Evolutionary conservation across 2,113 vertebrate genomes (phyloP).

Genomic region (Chiloscyllium plagiosum): DNA sequence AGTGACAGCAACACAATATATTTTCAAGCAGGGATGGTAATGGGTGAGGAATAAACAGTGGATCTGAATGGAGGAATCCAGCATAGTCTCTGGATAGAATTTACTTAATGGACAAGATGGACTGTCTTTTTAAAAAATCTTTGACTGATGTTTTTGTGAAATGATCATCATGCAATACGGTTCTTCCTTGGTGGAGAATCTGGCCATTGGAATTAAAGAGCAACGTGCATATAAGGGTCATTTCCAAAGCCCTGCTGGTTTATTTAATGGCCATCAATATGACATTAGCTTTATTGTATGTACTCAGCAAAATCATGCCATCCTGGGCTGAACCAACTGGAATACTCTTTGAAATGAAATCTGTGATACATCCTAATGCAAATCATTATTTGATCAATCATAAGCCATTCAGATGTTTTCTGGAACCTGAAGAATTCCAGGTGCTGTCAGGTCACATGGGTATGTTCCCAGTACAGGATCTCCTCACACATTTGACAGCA

Average conservation of each 20-base stretch:
- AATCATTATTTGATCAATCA: too few species aligned
- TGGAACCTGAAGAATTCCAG: too few species aligned
- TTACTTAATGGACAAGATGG: background rate
- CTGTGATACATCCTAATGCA: too few species aligned
- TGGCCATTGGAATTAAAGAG: background rate
- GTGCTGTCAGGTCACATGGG: too few species aligned
- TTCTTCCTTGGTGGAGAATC: background rate
- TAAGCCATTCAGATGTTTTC: too few species aligned
- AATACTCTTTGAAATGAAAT: too few species aligned
- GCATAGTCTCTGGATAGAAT: background rate
- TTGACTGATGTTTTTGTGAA: background rate
- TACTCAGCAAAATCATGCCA: too few species aligned
- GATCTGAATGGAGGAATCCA: background rate
- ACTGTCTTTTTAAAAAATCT: background rate
- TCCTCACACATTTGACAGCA: too few species aligned
- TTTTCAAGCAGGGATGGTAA: background rate
- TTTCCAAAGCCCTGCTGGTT: background rate
- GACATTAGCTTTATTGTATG: background rate
- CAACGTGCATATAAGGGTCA: background rate
- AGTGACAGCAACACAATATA: background rate
- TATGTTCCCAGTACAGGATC: too few species aligned
- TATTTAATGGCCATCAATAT: background rate
- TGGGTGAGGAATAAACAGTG: background rate
- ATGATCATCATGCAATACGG: background rate
- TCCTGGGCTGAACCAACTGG: too few species aligned